Base-by-base conservation (phyloP, 1,140 invertebrate species). In the Zaprionus kolodkinae region DNA sequence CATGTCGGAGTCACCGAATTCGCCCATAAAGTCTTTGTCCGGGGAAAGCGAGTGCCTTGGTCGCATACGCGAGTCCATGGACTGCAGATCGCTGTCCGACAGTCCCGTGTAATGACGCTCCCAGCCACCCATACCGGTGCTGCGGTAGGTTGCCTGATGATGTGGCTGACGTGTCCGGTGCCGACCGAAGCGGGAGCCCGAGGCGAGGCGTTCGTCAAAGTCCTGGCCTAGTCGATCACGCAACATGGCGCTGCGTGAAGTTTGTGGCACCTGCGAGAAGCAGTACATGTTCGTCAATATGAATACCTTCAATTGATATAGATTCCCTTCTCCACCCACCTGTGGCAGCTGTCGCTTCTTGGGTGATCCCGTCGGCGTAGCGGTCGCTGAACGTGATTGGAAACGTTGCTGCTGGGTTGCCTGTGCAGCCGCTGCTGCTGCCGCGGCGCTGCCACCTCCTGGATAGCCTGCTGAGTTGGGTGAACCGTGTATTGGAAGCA, bases 341-440 rank as follows among this genome's bases (percentile, higher is more conserved):
- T 97, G 97, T 76, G 98, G 98, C 78, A 99, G 94, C 94, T 99
- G 98, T 72, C 98, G 94, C 93, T 99, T 99, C 93, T 99, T 98
- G 30, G 98, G 97, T 38, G 97, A 98, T 45, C 97, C 97, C 33
- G 97, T 97, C 54, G 97, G 97, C n/a, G 97, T 98, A 35, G 96
- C 97, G 36, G 97, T 98, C 40, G 97, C 96, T 50, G 97, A 98
- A 43, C 96, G 95, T 33, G 96, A 97, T 88, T 96, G 95, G 86
- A 96, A 96, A 76, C 96, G 94, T 63, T 93, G 93, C 52, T 93
- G 93, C 75, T 94, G 94, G 74, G 87, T 54, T 13, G 86, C 68
- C 36, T 78, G 76, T 36, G 90, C 59, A 12, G 72, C 79, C 48
- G 72, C 78, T 40, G 69, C 77, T 21, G 70, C 70, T 33, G 50